Percentiles rank a stretch among this genome's conserved stretches.
phyloP scores from a whole-genome alignment of 2,888 invertebrate genomes.

The Charanyca ferruginea region DNA sequence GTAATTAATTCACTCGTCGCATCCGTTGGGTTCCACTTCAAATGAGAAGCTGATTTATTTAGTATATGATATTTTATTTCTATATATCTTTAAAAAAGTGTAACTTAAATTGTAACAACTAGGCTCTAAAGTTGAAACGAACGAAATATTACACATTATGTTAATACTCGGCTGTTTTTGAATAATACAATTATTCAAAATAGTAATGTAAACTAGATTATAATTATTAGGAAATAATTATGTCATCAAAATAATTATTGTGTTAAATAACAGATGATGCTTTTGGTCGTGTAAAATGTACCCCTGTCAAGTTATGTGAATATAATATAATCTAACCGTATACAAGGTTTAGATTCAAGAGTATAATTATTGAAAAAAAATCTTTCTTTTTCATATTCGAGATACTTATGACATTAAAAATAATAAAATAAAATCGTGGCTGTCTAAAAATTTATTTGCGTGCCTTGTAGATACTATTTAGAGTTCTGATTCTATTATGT shows the following conservation, averaged over 20 bases:
- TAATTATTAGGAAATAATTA: constrained; percentile 31
- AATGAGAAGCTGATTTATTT: constrained; percentile 69
- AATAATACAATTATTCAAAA: constrained; percentile 63
- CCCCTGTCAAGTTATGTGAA: constrained; percentile 17
- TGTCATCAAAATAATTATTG: constrained; percentile 19
- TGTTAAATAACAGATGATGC: constrained; percentile 26
- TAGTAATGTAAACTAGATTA: constrained; percentile 41
- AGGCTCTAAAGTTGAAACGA: constrained; percentile 43
- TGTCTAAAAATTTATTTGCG: constrained; percentile 73
- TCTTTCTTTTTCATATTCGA: constrained; percentile 18
- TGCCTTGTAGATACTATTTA: constrained; percentile 73
- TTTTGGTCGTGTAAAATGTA: constrained; percentile 33
- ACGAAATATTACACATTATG: constrained; percentile 56
- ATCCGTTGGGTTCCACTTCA: constrained; percentile 75
- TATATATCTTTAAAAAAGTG: constrained; percentile 33
- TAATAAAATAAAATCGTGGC: constrained; percentile 38
- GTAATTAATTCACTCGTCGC: constrained; percentile 77
- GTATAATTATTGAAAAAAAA: constrained; percentile 1
- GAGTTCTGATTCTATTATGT: constrained; percentile 42
- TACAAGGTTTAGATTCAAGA: constrained; percentile 30
- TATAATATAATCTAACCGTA: constrained; percentile 28
- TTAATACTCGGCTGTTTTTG: constrained; percentile 46
- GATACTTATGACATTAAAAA: constrained; percentile 15
- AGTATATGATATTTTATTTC: constrained; percentile 54
- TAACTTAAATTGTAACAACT: constrained; percentile 42